These are phyloP conservation scores for Limulus polyphemus DNA, from an alignment of 2,888 invertebrate genomes.

Conservation along the genomic window DNA sequence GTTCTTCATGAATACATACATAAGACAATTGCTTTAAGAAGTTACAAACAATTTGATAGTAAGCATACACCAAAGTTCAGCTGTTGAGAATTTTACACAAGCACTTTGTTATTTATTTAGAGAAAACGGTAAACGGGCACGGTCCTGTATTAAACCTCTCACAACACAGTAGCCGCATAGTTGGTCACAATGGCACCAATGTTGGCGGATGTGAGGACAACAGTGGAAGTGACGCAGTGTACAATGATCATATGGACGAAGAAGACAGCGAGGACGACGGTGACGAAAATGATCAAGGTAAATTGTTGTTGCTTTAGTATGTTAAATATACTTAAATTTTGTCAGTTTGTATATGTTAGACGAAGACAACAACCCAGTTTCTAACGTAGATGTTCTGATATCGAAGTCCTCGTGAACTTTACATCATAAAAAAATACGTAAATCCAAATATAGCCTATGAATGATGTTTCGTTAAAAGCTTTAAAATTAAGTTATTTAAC, in stretches of 20 bases:
- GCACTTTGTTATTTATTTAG: not conserved
- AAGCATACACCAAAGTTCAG: no score
- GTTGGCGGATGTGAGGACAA: conserved; percentile 5
- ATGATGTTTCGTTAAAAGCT: no score
- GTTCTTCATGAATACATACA: no score
- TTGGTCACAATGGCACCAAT: conserved; percentile 1
- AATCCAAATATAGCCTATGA: no score
- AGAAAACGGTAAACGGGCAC: conserved; percentile 14
- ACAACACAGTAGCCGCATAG: conserved; percentile 17
- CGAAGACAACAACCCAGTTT: conserved; percentile 20
- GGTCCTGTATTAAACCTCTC: conserved; percentile 21
- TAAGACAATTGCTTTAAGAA: no score
- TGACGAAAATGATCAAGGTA: conserved; percentile 19
- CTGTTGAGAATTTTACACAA: no score
- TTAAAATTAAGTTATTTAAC: no score
- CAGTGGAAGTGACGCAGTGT: conserved; percentile 10
- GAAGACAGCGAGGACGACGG: conserved; percentile 26
- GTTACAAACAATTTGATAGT: no score
- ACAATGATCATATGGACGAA: conserved; percentile 21
- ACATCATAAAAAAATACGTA: no score
- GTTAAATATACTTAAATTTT: not conserved
- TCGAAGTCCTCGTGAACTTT: no score
- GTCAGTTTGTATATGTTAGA: not conserved
- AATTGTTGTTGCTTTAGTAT: not conserved
- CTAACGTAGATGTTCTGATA: not conserved